phyloP scores from a whole-genome alignment of 2,888 invertebrate species.

The Trichopria drosophilae region DNA sequence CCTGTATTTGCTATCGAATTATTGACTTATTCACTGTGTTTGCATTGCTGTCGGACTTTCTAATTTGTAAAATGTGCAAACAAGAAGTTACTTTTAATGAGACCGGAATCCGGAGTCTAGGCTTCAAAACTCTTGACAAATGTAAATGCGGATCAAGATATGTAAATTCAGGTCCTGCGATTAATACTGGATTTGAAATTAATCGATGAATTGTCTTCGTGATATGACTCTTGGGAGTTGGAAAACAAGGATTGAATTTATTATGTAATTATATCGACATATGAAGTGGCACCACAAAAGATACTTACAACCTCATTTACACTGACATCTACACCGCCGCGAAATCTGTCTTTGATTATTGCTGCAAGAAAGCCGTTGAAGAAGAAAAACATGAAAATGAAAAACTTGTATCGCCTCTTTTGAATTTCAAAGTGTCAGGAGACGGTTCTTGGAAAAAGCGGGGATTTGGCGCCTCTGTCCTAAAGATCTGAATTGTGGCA shows the following conservation, averaged over 20 bases:
- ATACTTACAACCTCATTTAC: constrained; percentile 27
- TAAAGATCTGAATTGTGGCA: no score
- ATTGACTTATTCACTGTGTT: no score
- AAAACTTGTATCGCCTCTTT: constrained; percentile 17
- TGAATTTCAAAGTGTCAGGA: constrained; percentile 16
- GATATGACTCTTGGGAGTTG: constrained; percentile 41
- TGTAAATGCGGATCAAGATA: constrained; percentile 33
- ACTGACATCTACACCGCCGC: constrained; percentile 21
- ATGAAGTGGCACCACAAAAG: constrained; percentile 31
- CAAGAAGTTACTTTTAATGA: no score
- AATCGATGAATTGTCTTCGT: constrained; percentile 42
- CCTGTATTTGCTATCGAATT: no score
- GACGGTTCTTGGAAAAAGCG: constrained; percentile 22
- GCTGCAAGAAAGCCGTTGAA: constrained; percentile 25
- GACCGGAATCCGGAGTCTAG: constrained; percentile 35
- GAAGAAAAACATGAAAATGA: constrained; percentile 28
- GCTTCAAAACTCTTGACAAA: constrained; percentile 34
- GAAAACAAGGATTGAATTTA: constrained; percentile 42
- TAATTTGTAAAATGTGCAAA: no score
- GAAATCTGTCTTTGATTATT: constrained; percentile 15
- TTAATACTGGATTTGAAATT: constrained; percentile 40
- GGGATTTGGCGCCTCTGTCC: no score
- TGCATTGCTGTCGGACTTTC: no score
- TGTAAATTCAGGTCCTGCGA: constrained; percentile 37
- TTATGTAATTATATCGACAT: constrained; percentile 43